Evolutionary conservation across 2,113 vertebrate species (phyloP).

Genomic region (Hemiscyllium ocellatum): DNA sequence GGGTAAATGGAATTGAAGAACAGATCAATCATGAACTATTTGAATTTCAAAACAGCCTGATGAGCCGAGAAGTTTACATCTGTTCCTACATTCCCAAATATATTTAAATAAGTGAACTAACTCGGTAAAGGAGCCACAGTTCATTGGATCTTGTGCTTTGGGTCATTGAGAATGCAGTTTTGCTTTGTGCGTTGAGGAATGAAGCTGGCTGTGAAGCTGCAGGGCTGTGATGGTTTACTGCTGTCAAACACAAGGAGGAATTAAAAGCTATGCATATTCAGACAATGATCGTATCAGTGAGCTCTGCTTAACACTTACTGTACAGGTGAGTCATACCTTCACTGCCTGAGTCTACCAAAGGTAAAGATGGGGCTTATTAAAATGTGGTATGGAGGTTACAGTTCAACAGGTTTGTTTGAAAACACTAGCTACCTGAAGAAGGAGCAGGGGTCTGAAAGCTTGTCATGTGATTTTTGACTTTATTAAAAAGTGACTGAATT

Average conservation of each 20-base stretch:
- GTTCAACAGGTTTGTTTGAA: too few relatives aligned
- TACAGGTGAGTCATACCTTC: not conserved
- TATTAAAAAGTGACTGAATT: not conserved
- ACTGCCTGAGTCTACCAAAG: not conserved
- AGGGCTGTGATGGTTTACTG: not conserved
- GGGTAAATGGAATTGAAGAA: not conserved
- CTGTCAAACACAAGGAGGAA: not conserved
- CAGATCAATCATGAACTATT: not conserved
- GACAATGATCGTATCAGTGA: not conserved
- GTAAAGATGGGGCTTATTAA: not conserved
- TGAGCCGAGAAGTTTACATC: not conserved
- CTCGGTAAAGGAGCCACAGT: not conserved
- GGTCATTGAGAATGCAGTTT: not conserved
- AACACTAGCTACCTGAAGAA: too few relatives aligned
- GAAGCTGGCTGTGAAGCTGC: not conserved
- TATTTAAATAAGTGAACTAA: not conserved
- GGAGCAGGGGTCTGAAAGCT: too few relatives aligned
- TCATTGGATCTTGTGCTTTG: not conserved
- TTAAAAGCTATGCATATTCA: not conserved
- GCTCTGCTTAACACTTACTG: not conserved
- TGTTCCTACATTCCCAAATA: not conserved
- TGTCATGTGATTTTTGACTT: not conserved
- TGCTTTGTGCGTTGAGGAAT: not conserved
- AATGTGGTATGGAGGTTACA: not conserved
- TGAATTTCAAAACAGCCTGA: not conserved